Evolutionary conservation across 2,113 vertebrate species (phyloP), one percentile per base, ranked within the genome.

Genomic region (Sarotherodon lohbergeri): DNA sequence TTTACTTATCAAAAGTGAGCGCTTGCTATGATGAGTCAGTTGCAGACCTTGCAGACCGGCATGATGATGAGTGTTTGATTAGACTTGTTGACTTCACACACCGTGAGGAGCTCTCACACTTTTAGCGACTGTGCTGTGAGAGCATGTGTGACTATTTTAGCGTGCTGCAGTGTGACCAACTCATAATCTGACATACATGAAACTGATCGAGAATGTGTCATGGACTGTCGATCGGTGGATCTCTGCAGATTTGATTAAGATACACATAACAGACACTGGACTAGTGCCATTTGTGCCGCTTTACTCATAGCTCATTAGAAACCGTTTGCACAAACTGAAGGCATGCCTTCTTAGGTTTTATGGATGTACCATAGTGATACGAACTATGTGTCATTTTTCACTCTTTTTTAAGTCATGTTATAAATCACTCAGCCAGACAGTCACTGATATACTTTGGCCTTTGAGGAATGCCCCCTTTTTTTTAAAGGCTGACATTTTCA

Each of bases 401-500:
- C 63, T 80, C 16, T 68, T 86, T 89, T 88, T 80, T 80, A 85
- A 90, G 83, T 41, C 61, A 76, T 68, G 12, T 48, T 76, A 59
- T n/a, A 19, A 24, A 43, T 87, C 57, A 80, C n/a, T 66, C 57
- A 46, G 13, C 36, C 11, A 41, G 80, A 83, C 8, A 27, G 41
- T 55, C 55, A 91, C 56, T 80, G n/a, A 50, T 29, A 86, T 11
- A 66, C 48, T 52, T 56, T 86, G 84, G 79, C 90, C 87, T 91
- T 83, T 71, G 12, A 91, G 79, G 80, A 87, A 82, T 86, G 84
- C 24, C 76, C 87, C 41, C 55, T 88, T 86, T 71, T 22, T 17
- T 13, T 9, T 4, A 90, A 87, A 89, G 84, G 63, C 43, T 92
- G 91, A 90, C 92, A 94, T 94, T 92, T 94, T 87, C 61, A 90